Conservation (phyloP, 2,797 vertebrate genomes). For the Tiaroga cobitis region DNA sequence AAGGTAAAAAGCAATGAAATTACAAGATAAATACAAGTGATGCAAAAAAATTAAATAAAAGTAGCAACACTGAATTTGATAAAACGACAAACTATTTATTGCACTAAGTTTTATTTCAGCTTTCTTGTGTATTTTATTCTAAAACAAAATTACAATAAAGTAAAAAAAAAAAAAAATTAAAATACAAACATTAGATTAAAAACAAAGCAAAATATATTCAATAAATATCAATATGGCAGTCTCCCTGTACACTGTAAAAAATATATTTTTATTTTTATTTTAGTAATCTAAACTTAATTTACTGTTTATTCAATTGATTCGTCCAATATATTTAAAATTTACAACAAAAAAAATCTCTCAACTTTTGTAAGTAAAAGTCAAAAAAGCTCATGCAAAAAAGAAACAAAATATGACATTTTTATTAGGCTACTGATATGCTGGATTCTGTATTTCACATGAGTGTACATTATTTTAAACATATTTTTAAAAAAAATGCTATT, state of each 20-base stretch:
- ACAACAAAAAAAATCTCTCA: too few relatives aligned
- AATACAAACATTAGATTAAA: neutral
- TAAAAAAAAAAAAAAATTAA: neutral
- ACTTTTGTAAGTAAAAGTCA: neutral
- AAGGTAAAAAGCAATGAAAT: neutral
- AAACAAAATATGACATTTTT: neutral
- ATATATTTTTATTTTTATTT: too few relatives aligned
- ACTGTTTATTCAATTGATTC: neutral
- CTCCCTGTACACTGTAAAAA: too few relatives aligned
- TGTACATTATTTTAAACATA: neutral
- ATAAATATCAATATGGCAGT: neutral
- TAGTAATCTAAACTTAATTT: neutral
- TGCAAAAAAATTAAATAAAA: neutral
- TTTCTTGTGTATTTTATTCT: neutral
- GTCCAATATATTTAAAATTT: neutral
- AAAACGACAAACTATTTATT: neutral
- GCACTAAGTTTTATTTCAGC: neutral
- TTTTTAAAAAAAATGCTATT: too few relatives aligned
- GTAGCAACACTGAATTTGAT: neutral
- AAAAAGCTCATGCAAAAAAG: neutral
- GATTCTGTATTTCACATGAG: neutral
- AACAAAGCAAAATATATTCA: neutral
- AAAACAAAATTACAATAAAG: neutral
- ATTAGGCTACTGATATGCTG: neutral
- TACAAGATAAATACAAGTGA: neutral